Base-by-base conservation (phyloP, 2,113 vertebrate species). In the Leptobrachium ailaonicum region DNA sequence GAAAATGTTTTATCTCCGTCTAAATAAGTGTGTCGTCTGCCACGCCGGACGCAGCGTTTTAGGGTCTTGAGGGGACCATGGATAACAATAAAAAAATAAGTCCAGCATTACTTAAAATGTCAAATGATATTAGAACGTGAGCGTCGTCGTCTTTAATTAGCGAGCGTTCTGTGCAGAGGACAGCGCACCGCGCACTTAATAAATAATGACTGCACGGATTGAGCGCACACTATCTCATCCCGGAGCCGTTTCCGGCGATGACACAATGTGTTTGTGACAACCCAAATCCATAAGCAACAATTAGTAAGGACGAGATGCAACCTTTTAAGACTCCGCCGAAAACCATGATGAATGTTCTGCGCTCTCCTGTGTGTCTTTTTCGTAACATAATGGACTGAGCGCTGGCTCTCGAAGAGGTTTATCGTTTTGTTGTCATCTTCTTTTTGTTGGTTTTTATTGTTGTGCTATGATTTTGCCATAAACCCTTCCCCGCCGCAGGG, bases 91-190 rank as follows among this genome's bases (percentile, higher is more conserved):
- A 73, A 73, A 47, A 60, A 73, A 32, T 32, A 32, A 32, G 20
- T 32, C 20, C 20, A 32, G 20, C 60, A 45, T 73, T 58, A 58
- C 47, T 14, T 43, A 63, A 80, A 80, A 80, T 80, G 78, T 80
- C 64, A 80, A 10, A 74, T 58, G 50, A 80, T 80, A 80, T 80
- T 80, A 80, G 50, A 62, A 58, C 70, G 53, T 73, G 64, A 68
- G 60, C 67, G 43, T 63, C 64, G 77, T 54, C 77, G 41, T 53
- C 66, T 80, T 66, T 80, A 80, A 80, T 80, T 80, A 80, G 77
- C 44, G 54, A 45, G 62, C 20, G 58, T 66, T 45, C 73, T 70
- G 70, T 54, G 4, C 54, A 40, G 77, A 60, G 69, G n/a, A 64
- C 68, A 6, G 77, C 2, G 14, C 41, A 54, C 5, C 47, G 13